These are phyloP conservation scores for Junonia oenone DNA, from an alignment of 2,888 invertebrate species.

Conservation along the genomic window DNA sequence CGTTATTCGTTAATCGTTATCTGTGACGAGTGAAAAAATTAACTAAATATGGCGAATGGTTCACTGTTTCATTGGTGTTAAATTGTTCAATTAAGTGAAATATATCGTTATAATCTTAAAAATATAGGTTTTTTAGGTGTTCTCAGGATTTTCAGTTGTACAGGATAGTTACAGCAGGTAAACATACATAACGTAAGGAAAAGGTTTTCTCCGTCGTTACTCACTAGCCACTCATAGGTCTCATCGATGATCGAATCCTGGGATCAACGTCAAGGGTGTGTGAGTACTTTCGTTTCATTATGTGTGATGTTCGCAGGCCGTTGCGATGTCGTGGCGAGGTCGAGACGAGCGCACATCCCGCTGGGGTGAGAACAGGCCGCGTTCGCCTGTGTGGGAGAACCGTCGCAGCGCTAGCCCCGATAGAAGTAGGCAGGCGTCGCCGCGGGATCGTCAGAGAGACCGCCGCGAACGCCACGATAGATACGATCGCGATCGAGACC, in stretches of 20 bases:
- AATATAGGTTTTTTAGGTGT: neutral
- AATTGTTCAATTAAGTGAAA: neutral
- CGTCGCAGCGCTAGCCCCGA: conserved; percentile 52
- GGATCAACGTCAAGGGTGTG: conserved; percentile 40
- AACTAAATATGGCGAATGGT: conserved; percentile 16
- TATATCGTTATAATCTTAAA: neutral
- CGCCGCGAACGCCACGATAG: conserved; percentile 41
- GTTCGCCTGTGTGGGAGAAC: conserved; percentile 60
- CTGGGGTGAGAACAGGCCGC: conserved; percentile 52
- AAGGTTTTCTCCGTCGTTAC: conserved; percentile 49
- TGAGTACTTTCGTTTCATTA: conserved; percentile 56
- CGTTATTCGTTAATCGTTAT: too few relatives aligned
- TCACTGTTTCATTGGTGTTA: neutral
- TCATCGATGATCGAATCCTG: conserved; percentile 26
- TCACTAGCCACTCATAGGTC: conserved; percentile 17
- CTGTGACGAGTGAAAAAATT: neutral
- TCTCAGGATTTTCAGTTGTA: conserved; percentile 8
- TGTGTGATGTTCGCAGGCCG: conserved; percentile 65
- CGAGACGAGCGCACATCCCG: conserved; percentile 58
- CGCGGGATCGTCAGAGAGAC: conserved; percentile 39
- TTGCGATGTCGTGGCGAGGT: conserved; percentile 67
- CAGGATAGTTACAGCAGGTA: conserved; percentile 45
- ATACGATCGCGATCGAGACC: conserved; percentile 36
- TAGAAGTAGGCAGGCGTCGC: conserved; percentile 38
- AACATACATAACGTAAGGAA: conserved; percentile 47